Percentiles rank a stretch among this genome's conserved stretches.
phyloP scores from a whole-genome alignment of 2,113 vertebrate genomes.

The Ailurus styani region DNA sequence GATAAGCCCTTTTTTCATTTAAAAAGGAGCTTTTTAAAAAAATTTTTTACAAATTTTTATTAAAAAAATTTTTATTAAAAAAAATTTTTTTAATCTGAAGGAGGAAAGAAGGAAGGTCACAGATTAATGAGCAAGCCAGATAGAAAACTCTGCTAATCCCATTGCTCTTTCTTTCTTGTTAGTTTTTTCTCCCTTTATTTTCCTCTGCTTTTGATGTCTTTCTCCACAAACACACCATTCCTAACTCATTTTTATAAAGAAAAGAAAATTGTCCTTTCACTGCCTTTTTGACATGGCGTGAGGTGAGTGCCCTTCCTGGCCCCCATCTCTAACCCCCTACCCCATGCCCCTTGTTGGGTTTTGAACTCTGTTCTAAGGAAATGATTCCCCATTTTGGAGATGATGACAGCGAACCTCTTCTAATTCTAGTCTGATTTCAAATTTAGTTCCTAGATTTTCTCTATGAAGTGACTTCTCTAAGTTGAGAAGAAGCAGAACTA shows the following conservation, averaged over 20 bases:
- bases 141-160: neutral
- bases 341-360: neutral
- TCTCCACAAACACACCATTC: neutral
- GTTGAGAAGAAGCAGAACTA: neutral
- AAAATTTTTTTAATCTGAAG: neutral
- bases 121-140: neutral
- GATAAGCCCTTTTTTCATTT: neutral
- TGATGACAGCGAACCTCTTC: neutral
- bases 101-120: neutral
- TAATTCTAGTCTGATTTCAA: slow-evolving; percentile 39
- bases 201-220: neutral
- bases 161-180: neutral
- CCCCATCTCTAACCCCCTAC: rapidly evolving
- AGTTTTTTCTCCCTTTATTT: neutral
- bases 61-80: too few species aligned
- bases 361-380: neutral
- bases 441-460: neutral
- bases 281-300: neutral
- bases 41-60: too few species aligned
- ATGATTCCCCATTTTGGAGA: neutral
- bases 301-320: rapidly evolving
- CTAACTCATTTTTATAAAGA: neutral
- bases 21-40: too few species aligned
- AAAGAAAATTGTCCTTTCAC: neutral
- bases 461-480: slow-evolving; percentile 2